Percentiles rank a stretch among this genome's conserved stretches.
Conservation (phyloP, 1,140 invertebrate species). For the Tenebrio molitor region DNA sequence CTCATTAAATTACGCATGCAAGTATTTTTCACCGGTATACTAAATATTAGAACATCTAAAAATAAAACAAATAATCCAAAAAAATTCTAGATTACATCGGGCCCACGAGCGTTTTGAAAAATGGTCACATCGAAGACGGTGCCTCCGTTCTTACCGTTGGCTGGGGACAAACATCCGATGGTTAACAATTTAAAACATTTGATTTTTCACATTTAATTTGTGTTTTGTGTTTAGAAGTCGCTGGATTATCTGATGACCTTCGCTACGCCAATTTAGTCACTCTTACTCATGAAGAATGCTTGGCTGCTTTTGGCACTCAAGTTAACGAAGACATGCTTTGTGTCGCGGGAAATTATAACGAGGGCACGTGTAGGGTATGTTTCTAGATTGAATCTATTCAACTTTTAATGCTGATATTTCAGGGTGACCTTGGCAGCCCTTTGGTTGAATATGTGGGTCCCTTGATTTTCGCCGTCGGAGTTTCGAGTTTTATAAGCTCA, state of each 20-base stretch:
- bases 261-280: constrained; percentile 18
- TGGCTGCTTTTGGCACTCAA: constrained; percentile 9
- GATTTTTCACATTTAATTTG: too few species aligned
- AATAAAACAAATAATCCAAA: too few species aligned
- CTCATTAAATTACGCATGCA: neutral
- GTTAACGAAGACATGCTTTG: neutral
- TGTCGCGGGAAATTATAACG: constrained; percentile 5
- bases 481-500: constrained; percentile 17
- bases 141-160: too few species aligned
- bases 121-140: too few species aligned
- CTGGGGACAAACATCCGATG: too few species aligned
- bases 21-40: neutral
- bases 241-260: neutral
- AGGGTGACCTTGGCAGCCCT: constrained; percentile 2
- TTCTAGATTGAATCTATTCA: neutral
- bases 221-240: neutral
- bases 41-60: too few species aligned
- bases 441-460: neutral
- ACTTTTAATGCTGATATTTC: neutral
- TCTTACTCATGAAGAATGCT: constrained; percentile 3
- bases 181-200: too few species aligned
- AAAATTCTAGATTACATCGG: too few species aligned
- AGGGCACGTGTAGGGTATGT: constrained; percentile 9
- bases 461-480: neutral
- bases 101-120: too few species aligned